Conservation (phyloP, 1,140 invertebrate genomes). For the Latrodectus geometricus region DNA sequence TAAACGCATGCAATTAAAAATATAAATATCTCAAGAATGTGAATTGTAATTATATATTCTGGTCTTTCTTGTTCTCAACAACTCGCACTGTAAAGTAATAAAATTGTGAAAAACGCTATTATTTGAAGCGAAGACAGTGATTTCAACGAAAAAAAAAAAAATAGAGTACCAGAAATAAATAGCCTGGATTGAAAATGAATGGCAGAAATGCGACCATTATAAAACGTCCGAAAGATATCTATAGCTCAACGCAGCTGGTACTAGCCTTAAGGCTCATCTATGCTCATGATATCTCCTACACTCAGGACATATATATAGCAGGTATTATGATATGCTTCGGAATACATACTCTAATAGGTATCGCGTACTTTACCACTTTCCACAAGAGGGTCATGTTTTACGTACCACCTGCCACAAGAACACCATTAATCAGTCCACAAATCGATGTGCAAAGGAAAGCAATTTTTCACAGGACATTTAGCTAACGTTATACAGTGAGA, state of each 20-base stretch:
- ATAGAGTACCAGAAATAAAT: conserved; percentile 8
- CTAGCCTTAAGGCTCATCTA: conserved; percentile 20
- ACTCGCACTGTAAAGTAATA: too few relatives aligned
- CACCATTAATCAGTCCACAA: conserved; percentile 29
- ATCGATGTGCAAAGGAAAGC: neutral
- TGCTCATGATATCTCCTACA: neutral
- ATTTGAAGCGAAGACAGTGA: too few relatives aligned
- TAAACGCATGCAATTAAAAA: too few relatives aligned
- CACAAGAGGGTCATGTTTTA: conserved; percentile 40
- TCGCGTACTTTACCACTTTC: conserved; percentile 19
- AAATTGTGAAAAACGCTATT: too few relatives aligned
- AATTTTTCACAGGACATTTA: neutral
- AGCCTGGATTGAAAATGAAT: conserved; percentile 25
- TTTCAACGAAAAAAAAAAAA: neutral
- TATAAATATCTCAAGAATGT: too few relatives aligned
- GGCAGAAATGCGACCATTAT: conserved; percentile 7
- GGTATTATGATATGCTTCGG: conserved; percentile 48
- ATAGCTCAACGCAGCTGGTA: conserved; percentile 33
- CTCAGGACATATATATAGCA: conserved; percentile 21
- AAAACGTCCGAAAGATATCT: conserved; percentile 21
- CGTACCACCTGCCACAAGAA: conserved; percentile 23
- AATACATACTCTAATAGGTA: conserved; percentile 23
- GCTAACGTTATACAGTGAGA: neutral
- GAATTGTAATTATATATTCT: too few relatives aligned
- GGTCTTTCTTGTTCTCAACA: too few relatives aligned